Evolutionary conservation across 2,797 vertebrate species (phyloP).

Genomic region (Falco berigora): DNA sequence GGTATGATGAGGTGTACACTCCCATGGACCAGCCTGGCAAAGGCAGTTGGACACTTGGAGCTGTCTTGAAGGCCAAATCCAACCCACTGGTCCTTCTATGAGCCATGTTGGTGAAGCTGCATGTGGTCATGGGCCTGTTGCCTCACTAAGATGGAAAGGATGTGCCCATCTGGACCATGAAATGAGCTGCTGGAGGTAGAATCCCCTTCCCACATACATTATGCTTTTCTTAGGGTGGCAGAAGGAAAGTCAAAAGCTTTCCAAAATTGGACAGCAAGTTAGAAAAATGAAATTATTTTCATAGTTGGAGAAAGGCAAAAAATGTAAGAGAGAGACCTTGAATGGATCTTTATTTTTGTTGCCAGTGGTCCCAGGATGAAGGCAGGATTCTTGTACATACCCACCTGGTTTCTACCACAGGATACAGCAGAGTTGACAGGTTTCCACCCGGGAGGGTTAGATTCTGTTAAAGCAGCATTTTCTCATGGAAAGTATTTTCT

Average conservation of each 20-base stretch:
- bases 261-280: neutral
- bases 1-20: neutral
- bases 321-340: neutral
- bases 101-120: neutral
- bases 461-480: neutral
- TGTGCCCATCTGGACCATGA: neutral
- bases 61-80: neutral
- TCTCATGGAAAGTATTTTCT: conserved; percentile 11
- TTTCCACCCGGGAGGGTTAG: neutral
- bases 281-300: neutral
- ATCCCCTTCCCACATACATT: neutral
- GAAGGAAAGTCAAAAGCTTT: neutral
- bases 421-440: neutral
- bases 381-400: neutral
- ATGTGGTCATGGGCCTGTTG: neutral
- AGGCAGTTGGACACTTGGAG: neutral
- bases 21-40: neutral
- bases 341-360: neutral
- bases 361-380: neutral
- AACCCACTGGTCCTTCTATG: accelerated
- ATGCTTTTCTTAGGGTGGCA: neutral
- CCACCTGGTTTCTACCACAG: neutral
- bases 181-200: neutral
- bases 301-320: neutral
- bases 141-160: neutral